These are phyloP conservation scores for Botrylloides violaceus DNA, from an alignment of 23 tunicate species.

Conservation along the genomic window DNA sequence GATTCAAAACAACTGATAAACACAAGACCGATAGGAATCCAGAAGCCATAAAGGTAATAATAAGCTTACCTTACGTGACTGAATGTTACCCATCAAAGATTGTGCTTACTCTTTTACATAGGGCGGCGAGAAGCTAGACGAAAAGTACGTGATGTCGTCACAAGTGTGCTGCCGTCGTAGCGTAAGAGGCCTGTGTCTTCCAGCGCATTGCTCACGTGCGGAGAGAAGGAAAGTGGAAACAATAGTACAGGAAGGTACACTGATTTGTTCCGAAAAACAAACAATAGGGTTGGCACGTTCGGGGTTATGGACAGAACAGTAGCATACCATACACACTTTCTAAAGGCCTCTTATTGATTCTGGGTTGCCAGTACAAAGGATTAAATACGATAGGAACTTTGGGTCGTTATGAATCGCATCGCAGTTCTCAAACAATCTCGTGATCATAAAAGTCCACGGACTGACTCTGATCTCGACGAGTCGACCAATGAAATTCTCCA, in stretches of 20 bases:
- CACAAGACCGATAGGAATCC: conserved; percentile 42
- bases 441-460: too few species aligned
- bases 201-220: conserved; percentile 70
- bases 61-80: conserved; percentile 3
- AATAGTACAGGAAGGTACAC: conserved; percentile 29
- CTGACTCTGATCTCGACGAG: too few species aligned
- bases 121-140: conserved; percentile 24
- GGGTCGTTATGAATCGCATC: too few species aligned
- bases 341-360: too few species aligned
- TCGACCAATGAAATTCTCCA: too few species aligned
- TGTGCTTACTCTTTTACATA: neutral
- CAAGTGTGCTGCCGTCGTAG: conserved; percentile 16
- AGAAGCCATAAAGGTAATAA: conserved; percentile 23
- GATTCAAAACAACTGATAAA: conserved; percentile 34
- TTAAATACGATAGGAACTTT: too few species aligned
- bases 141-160: conserved; percentile 28
- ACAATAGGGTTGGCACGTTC: too few species aligned
- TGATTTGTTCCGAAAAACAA: too few species aligned
- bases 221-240: conserved; percentile 68
- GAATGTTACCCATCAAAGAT: conserved; percentile 2
- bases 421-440: too few species aligned
- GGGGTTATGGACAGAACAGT: too few species aligned
- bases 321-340: too few species aligned
- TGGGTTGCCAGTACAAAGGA: too few species aligned
- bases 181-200: conserved; percentile 50